Conservation (phyloP, 2,797 vertebrate genomes). For the Acrocephalus scirpaceus region DNA sequence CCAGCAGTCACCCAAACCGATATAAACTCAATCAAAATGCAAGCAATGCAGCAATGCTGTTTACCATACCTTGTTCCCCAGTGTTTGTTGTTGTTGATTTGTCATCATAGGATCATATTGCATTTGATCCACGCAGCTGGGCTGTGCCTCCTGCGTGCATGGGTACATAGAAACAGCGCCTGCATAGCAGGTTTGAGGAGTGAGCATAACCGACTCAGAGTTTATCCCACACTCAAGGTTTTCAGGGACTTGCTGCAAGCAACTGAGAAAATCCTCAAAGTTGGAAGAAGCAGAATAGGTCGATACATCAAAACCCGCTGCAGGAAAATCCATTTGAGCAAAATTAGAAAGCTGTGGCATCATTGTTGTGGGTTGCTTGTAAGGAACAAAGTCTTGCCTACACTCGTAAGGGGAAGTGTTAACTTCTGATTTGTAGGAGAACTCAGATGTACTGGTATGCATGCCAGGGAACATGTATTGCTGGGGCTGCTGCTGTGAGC, state of each 20-base stretch:
- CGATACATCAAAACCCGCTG: constrained; percentile 68
- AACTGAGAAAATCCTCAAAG: constrained; percentile 79
- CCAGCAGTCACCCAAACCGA: neutral
- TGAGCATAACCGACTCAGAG: constrained; percentile 43
- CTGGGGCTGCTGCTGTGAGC: constrained; percentile 70
- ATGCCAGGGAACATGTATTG: constrained; percentile 67
- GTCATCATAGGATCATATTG: constrained; percentile 48
- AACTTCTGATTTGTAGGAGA: constrained; percentile 76
- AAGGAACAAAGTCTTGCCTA: constrained; percentile 73
- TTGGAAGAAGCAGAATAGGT: constrained; percentile 64
- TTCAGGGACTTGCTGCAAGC: constrained; percentile 75
- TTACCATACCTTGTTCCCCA: constrained; percentile 77
- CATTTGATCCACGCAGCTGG: constrained; percentile 45
- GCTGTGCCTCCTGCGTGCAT: constrained; percentile 68
- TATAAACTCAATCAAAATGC: neutral
- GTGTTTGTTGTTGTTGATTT: constrained; percentile 59
- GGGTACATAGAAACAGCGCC: constrained; percentile 79
- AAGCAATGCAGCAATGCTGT: neutral
- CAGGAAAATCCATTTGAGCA: constrained; percentile 73
- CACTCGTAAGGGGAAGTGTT: constrained; percentile 65
- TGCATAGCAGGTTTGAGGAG: constrained; percentile 72
- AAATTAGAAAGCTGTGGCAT: constrained; percentile 67
- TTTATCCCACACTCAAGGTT: constrained; percentile 64
- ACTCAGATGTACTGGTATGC: constrained; percentile 55
- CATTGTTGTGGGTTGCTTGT: constrained; percentile 42